Evolutionary conservation across 2,888 invertebrate species (phyloP).

Genomic region (Rhogogaster chlorosoma): DNA sequence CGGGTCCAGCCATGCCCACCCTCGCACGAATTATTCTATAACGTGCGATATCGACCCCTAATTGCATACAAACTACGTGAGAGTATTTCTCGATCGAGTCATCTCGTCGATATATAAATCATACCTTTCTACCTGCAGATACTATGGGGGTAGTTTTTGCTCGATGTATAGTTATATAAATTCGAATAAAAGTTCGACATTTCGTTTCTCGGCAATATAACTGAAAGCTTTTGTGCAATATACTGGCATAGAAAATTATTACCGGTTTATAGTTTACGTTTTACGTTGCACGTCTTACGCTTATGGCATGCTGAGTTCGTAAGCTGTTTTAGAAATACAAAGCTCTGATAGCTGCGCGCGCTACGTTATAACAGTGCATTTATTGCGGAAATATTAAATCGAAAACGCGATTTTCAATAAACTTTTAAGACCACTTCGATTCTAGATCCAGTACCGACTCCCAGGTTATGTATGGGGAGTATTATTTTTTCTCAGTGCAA

Average conservation of each 20-base stretch:
- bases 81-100: neutral
- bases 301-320: constrained; percentile 12
- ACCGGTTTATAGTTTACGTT: constrained; percentile 23
- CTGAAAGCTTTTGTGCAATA: constrained; percentile 13
- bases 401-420: constrained; percentile 30
- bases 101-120: neutral
- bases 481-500: neutral
- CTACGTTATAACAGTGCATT: constrained; percentile 3
- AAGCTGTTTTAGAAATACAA: constrained; percentile 15
- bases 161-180: neutral
- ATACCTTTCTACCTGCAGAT: neutral
- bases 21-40: neutral
- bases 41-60: neutral
- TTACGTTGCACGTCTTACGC: constrained; percentile 4
- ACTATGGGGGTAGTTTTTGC: neutral
- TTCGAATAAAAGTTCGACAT: neutral
- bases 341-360: neutral
- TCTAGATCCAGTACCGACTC: constrained; percentile 12
- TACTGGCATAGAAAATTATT: neutral
- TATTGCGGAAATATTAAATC: constrained; percentile 20
- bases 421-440: constrained; percentile 43
- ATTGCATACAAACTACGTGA: constrained; percentile 29
- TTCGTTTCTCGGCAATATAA: neutral
- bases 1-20: neutral
- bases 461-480: neutral